Conservation (phyloP, 2,113 vertebrate genomes). For the Cacatua alba region DNA sequence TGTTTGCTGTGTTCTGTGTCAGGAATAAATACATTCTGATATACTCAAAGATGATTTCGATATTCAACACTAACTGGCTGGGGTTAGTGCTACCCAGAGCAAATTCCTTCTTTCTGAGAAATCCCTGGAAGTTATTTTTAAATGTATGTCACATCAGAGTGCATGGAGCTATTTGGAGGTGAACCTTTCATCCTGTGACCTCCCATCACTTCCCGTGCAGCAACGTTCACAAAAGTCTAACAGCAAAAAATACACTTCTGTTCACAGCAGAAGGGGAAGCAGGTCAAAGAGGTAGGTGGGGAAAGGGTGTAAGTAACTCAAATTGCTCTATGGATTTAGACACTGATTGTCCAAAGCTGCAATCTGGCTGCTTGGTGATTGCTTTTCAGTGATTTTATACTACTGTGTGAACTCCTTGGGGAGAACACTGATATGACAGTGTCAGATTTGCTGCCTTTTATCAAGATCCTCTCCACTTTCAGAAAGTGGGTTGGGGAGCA, state of each 20-base stretch:
- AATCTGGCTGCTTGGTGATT: conserved; percentile 12
- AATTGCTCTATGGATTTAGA: conserved; percentile 25
- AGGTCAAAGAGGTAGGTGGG: neutral
- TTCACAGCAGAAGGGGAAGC: conserved; percentile 21
- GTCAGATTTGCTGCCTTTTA: neutral
- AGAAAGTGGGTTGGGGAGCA: neutral
- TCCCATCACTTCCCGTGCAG: neutral
- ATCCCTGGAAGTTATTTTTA: conserved; percentile 1
- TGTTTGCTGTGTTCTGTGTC: neutral
- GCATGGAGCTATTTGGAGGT: neutral
- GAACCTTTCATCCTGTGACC: conserved; percentile 32
- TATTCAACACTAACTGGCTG: neutral
- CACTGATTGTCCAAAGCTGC: conserved; percentile 30
- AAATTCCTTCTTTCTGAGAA: neutral
- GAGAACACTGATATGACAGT: neutral
- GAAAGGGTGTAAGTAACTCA: conserved; percentile 1
- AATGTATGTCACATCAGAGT: conserved; percentile 28
- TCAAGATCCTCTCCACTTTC: neutral
- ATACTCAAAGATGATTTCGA: neutral
- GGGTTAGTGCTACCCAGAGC: neutral
- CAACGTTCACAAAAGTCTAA: neutral
- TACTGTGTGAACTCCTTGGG: neutral
- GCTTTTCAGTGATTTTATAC: conserved; percentile 56
- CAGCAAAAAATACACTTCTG: conserved; percentile 22
- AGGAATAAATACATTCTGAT: neutral